Evolutionary conservation across 2,888 invertebrate genomes (phyloP), one percentile per base, ranked within the genome.

Genomic region (Escarpia spicata): DNA sequence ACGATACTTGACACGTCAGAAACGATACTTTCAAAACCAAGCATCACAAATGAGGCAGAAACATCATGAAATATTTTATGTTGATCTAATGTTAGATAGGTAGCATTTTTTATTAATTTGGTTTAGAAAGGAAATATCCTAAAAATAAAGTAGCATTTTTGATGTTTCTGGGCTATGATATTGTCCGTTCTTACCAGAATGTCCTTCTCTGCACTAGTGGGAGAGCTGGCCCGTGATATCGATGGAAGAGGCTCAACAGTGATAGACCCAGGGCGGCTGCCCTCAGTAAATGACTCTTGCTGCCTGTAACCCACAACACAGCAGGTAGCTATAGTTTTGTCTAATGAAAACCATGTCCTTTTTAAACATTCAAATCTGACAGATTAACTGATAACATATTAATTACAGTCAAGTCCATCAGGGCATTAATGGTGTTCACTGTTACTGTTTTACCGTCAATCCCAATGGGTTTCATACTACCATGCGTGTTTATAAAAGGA

Each of bases 181-280:
- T 26, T 26, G 75, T 2, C 19, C 19, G 75, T 26, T 75, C 95
- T 93, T 93, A 96, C 96, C 95, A 96, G 94, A 37, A 96, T 96
- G 93, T 96, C 96, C 95, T 96, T 96, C 93, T 96, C 96, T 9
- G 96, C 96, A 31, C 95, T 93, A 45, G 96, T 96, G 45, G 96
- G 96, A 15, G 96, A 95, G 8, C 95, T 96, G 52, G 95, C 95
- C 43, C 95, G 93, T 12, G 95, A 95, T n/a, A 95, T 93, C 19
- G 95, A 95, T 37, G 95, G 95, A 10, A 95, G 93, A 60, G 95
- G 95, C 90, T 95, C 95, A 94, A 95, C 95, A 19, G 94, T 94
- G 4, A 95, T 95, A n/a, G 95, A 95, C 52, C 95, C 89, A 37
- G 92, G 93, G 45, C 94, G 95, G 58, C 95, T 94, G 2, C 95